phyloP scores from a whole-genome alignment of 1,140 invertebrate species.

The Aphelenchoides fujianensis region DNA sequence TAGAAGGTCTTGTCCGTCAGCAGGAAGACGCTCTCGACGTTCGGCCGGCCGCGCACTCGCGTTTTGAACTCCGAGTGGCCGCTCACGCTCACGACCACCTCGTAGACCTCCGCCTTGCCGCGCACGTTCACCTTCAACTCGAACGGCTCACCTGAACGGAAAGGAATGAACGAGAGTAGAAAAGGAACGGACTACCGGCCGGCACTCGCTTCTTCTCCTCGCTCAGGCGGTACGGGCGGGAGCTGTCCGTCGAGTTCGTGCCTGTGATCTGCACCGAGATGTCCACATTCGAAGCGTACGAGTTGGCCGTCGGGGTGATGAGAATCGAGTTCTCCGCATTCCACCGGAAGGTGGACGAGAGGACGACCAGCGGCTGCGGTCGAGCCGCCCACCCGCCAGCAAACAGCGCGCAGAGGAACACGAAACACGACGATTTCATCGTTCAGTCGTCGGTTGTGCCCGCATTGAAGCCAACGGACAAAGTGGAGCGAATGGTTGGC shows the following conservation, averaged over 20 bases:
- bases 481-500: too few species aligned
- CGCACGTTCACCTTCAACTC: neutral
- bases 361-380: slow-evolving; percentile 25
- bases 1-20: slow-evolving; percentile 16
- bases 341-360: slow-evolving; percentile 21
- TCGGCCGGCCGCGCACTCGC: neutral
- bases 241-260: neutral
- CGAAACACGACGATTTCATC: neutral
- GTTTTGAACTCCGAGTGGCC: slow-evolving; percentile 5
- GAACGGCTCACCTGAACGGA: neutral
- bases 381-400: neutral
- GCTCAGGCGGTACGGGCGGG: neutral
- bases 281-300: neutral
- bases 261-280: neutral
- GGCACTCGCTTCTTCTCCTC: neutral
- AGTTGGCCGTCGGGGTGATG: slow-evolving; percentile 23
- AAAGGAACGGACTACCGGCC: neutral
- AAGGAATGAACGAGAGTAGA: neutral
- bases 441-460: neutral
- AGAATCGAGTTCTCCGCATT: slow-evolving; percentile 25
- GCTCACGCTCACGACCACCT: slow-evolving; percentile 8
- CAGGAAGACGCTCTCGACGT: slow-evolving; percentile 21
- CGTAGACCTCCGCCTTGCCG: neutral
- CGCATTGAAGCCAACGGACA: neutral
- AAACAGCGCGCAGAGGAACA: neutral